These are phyloP conservation scores for Cuniculus paca DNA, from an alignment of 2,797 vertebrate species.

Conservation along the genomic window DNA sequence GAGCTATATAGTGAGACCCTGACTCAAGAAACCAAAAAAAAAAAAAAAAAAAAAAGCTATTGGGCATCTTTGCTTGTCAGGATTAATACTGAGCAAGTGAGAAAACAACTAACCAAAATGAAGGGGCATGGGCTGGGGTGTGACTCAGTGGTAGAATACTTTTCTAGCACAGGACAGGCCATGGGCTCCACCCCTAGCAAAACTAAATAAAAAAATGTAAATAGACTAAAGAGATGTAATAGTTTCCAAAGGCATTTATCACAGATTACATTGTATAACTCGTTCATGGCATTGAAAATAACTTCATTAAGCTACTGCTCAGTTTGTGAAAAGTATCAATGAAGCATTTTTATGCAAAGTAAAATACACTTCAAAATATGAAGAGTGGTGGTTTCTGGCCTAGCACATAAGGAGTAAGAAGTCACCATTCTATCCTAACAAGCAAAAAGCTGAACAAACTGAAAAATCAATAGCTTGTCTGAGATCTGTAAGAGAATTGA, in stretches of 20 bases:
- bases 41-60: no score
- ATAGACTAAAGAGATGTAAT: background rate
- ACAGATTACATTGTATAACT: background rate
- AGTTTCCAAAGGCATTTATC: constrained; percentile 8
- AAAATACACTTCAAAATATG: constrained; percentile 33
- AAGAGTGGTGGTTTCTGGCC: background rate
- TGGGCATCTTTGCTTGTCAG: background rate
- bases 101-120: background rate
- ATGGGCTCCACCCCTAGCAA: background rate
- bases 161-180: background rate
- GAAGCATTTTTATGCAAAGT: background rate
- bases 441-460: background rate
- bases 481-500: background rate
- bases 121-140: background rate
- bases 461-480: background rate
- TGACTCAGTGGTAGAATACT: background rate
- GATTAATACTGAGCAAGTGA: background rate
- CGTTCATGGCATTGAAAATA: background rate
- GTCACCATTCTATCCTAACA: background rate
- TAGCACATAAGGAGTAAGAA: background rate
- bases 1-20: no score
- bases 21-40: no score
- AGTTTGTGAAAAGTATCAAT: background rate
- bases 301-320: background rate
- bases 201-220: background rate